Base-by-base conservation (phyloP, 2,888 invertebrate species). In the Shargacucullia verbasci region DNA sequence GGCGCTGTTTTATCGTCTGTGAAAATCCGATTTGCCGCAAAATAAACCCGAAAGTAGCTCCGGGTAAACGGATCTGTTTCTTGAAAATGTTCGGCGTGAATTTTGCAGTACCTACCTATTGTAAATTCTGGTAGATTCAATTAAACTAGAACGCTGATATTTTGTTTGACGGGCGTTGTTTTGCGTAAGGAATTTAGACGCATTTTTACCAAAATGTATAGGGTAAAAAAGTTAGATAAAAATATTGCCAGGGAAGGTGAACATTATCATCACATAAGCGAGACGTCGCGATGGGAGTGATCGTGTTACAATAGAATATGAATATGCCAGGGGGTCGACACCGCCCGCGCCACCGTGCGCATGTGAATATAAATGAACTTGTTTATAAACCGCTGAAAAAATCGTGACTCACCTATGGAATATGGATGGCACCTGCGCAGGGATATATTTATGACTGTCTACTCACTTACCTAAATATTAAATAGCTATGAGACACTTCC, bases 281-380 rank as follows among this genome's bases (percentile, higher is more conserved):
- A 54, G 53, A 59, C 50, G 47, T 44, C 37, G 54, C 58, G 55
- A 53, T 49, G 57, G 61, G 54, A 64, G 54, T 58, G 73, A 70
- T 79, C 73, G 66, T 53, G 75, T 81, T 67, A 77, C 78, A 78
- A 72, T 80, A 79, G 79, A 80, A 83, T 81, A 79, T 82, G 80
- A 80, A 81, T 80, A 78, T 74, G 76, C 77, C 76, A 77, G 73
- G 70, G 66, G 65, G 59, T 57, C 59, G 20, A 2, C 20, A 20
- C 78, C 38, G 54, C 29, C 34, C 35, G 63, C 20, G n/a, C 29
- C 34, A 37, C 64, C 20, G n/a, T n/a, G n/a, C 56, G 54, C 68
- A 59, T 46, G 71, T 76, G 81, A 84, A 81, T 84, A 80, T 82
- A 79, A 83, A 84, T 80, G 80, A 79, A 78, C 76, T 76, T 65